Percentiles rank a stretch among this genome's conserved stretches.
phyloP scores from a whole-genome alignment of 2,797 vertebrate species.

The Florisuga fusca region DNA sequence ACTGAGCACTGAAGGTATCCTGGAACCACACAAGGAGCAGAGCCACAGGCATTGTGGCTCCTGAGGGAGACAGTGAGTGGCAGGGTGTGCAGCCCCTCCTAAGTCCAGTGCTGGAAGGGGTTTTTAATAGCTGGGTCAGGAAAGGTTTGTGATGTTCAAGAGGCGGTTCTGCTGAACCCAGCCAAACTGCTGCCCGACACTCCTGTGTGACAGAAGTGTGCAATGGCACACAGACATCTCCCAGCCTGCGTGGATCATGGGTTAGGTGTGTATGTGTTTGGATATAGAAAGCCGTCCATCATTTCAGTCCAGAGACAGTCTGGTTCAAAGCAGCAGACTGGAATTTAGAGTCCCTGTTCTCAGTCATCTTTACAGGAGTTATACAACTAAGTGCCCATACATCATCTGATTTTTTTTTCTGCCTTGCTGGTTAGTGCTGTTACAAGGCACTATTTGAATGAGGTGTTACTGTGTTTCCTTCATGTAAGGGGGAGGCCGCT shows the following conservation, averaged over 20 bases:
- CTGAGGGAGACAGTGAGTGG: not conserved
- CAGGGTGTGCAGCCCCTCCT: not conserved
- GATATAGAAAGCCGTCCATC: not conserved
- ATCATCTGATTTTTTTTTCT: not conserved
- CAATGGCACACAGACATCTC: not conserved
- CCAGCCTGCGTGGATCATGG: not conserved
- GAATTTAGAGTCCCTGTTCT: not conserved
- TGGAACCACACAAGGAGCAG: not conserved
- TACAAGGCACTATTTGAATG: not conserved
- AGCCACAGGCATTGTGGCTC: not conserved
- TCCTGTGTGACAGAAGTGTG: not conserved
- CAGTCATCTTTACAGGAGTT: not conserved
- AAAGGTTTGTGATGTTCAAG: not conserved
- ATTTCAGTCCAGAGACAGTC: not conserved
- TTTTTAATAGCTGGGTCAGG: not conserved
- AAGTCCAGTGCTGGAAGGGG: not conserved
- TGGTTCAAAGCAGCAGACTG: not conserved
- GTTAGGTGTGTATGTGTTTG: rapidly evolving
- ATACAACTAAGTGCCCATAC: not conserved
- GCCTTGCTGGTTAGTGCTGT: not conserved
- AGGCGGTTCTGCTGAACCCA: not conserved
- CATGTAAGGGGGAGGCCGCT: not conserved
- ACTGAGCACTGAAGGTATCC: not conserved
- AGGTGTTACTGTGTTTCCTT: not conserved
- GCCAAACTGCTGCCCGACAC: not conserved